Percentiles rank a stretch among this genome's conserved stretches.
phyloP scores from a whole-genome alignment of 2,888 invertebrate genomes.

The Tipula helvola region DNA sequence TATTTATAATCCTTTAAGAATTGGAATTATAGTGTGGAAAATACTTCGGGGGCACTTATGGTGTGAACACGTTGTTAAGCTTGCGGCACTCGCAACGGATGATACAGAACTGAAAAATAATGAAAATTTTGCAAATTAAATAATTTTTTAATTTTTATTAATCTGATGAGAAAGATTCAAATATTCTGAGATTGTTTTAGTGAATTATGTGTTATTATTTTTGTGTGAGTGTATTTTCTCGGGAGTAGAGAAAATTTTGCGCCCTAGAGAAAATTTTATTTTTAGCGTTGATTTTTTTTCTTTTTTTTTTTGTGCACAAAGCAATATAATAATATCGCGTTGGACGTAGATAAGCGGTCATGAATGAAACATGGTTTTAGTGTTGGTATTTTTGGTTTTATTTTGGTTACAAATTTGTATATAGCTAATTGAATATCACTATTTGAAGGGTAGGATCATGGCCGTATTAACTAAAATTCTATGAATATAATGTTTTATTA shows the following conservation, averaged over 20 bases:
- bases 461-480: neutral
- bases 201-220: neutral
- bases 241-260: neutral
- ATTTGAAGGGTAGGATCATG: neutral
- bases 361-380: neutral
- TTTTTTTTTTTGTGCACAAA: neutral
- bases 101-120: neutral
- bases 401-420: neutral
- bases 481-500: neutral
- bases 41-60: neutral
- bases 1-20: neutral
- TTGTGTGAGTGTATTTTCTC: neutral
- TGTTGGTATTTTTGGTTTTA: neutral
- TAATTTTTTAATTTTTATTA: neutral
- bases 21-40: neutral
- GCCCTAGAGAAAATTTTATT: neutral
- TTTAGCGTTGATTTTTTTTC: neutral
- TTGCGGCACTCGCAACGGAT: neutral
- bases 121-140: neutral
- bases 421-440: neutral
- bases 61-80: neutral
- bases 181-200: neutral
- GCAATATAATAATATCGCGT: neutral
- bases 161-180: no score
- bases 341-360: neutral